A percentile compares a stretch with the other conserved stretches of the same genome.
phyloP scores from a whole-genome alignment of 2,797 vertebrate genomes.

The Orestias chungarensis region DNA sequence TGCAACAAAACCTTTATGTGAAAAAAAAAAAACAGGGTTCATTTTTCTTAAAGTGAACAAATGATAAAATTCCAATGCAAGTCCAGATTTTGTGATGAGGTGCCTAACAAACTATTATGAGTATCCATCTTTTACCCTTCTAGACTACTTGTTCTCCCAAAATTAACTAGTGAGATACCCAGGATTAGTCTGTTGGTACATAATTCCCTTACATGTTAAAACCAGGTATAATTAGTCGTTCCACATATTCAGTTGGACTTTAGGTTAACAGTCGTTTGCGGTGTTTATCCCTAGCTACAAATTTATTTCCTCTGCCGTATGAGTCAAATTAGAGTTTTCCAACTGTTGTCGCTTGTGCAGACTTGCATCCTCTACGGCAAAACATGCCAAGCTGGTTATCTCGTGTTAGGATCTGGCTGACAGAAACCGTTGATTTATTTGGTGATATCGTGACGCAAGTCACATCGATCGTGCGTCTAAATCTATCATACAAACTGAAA shows the following conservation, averaged over 20 bases:
- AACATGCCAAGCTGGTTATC: neutral
- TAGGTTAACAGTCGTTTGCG: neutral
- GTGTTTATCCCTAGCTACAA: neutral
- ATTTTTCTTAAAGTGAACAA: no score
- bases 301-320: neutral
- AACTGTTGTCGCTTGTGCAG: neutral
- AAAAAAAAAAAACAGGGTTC: no score
- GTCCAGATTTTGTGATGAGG: neutral
- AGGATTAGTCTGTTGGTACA: neutral
- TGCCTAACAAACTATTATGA: neutral
- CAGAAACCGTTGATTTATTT: neutral
- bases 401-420: neutral
- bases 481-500: neutral
- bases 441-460: neutral
- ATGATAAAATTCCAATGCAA: no score
- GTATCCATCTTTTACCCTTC: neutral
- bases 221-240: neutral
- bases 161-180: neutral
- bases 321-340: neutral
- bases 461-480: neutral
- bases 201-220: conserved; percentile 1
- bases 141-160: neutral
- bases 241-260: neutral
- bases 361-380: conserved; percentile 3
- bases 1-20: no score